Conservation (phyloP, 2,113 vertebrate genomes). For the Gymnogyps californianus region DNA sequence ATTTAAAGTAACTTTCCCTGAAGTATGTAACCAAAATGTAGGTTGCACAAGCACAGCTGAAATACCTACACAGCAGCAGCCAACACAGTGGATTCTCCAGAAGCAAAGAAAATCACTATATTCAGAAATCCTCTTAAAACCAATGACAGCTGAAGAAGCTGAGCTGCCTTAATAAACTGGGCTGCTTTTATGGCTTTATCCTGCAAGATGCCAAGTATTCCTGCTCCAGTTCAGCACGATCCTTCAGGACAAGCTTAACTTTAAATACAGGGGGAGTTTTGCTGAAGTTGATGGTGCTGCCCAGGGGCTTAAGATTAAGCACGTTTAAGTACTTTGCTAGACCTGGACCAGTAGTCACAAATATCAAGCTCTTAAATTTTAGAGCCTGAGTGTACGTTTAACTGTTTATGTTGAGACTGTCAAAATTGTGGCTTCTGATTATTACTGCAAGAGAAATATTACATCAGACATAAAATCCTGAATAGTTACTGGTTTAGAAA, state of each 20-base stretch:
- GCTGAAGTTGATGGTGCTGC: neutral
- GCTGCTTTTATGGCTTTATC: constrained; percentile 32
- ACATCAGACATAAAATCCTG: neutral
- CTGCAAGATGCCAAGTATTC: neutral
- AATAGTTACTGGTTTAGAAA: neutral
- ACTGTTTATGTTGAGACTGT: neutral
- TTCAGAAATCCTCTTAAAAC: constrained; percentile 35
- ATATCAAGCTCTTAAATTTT: neutral
- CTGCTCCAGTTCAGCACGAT: neutral
- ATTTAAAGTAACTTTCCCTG: neutral
- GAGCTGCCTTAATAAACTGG: constrained; percentile 7
- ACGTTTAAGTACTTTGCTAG: constrained; percentile 4
- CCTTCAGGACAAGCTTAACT: constrained; percentile 39
- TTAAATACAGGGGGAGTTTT: neutral
- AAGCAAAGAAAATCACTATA: neutral
- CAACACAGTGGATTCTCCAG: neutral
- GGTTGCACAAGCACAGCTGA: neutral
- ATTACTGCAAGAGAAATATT: neutral
- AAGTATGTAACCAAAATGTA: neutral
- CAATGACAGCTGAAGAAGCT: neutral
- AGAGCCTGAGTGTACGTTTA: neutral
- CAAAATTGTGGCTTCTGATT: neutral
- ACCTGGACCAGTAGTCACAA: neutral
- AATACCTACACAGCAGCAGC: neutral
- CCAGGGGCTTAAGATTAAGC: constrained; percentile 5